A percentile compares a stretch with the other conserved stretches of the same genome.
phyloP scores from a whole-genome alignment of 2,797 vertebrate genomes.

The Manis crassicaudata region DNA sequence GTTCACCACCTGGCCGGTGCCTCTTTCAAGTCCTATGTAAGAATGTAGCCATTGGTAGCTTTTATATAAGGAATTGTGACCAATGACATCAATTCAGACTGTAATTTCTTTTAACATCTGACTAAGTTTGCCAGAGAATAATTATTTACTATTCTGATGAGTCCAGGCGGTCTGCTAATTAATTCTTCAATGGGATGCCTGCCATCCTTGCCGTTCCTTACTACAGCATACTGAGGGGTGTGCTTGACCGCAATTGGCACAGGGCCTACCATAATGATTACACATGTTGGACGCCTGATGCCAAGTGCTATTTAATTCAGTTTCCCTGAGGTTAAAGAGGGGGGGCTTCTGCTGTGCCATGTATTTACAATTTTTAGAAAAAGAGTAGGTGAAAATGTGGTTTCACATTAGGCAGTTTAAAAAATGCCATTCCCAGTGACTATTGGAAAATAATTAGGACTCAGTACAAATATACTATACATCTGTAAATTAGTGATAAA shows the following conservation, averaged over 20 bases:
- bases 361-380: conserved; percentile 60
- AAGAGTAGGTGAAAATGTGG: not conserved
- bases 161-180: conserved; percentile 75
- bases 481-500: conserved; percentile 43
- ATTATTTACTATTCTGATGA: conserved; percentile 75
- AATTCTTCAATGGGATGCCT: conserved; percentile 71
- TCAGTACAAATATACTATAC: not conserved
- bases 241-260: conserved; percentile 60
- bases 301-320: conserved; percentile 75
- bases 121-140: conserved; percentile 70
- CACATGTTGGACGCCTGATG: conserved; percentile 51
- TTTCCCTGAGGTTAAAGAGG: conserved; percentile 71
- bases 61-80: conserved; percentile 50
- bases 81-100: conserved; percentile 39
- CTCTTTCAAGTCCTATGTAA: not conserved
- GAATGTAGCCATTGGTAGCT: conserved; percentile 4
- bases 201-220: conserved; percentile 57
- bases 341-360: conserved; percentile 39
- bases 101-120: conserved; percentile 63
- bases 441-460: conserved; percentile 47
- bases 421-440: not conserved
- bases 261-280: conserved; percentile 68
- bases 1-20: not conserved
- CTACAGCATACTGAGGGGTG: conserved; percentile 35
- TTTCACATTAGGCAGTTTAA: not conserved